A percentile compares a stretch with the other conserved stretches of the same genome.
These are phyloP conservation scores for Propithecus deckenii DNA, from an alignment of 2,797 vertebrate genomes.

Conservation along the genomic window DNA sequence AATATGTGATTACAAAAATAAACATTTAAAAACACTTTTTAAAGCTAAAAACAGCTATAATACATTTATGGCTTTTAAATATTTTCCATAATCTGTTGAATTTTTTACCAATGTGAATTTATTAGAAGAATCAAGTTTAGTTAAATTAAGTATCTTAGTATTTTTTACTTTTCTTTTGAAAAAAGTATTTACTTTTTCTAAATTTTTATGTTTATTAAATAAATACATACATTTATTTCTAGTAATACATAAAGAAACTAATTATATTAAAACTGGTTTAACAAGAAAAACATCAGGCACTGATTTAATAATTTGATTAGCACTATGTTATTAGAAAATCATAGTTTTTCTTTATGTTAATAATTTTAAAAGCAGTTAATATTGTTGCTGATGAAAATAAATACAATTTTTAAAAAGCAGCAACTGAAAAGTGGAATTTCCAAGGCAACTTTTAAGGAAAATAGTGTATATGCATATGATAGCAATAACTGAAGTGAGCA, in stretches of 20 bases:
- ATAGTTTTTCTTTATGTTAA: constrained; percentile 26
- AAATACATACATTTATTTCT: neutral
- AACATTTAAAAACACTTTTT: constrained; percentile 34
- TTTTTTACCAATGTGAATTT: neutral
- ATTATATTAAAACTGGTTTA: neutral
- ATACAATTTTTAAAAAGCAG: neutral
- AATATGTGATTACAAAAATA: neutral
- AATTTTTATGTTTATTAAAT: neutral
- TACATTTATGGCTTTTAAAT: constrained; percentile 4
- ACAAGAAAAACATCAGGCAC: neutral
- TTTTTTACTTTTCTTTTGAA: neutral
- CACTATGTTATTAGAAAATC: neutral
- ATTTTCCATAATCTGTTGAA: neutral
- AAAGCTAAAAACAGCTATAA: neutral
- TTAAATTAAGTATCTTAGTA: neutral
- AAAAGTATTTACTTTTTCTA: neutral
- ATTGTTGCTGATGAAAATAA: constrained; percentile 15
- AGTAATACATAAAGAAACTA: neutral
- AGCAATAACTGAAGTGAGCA: neutral
- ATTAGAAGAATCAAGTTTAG: constrained; percentile 10
- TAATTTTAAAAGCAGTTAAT: constrained; percentile 32
- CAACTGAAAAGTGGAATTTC: constrained; percentile 40
- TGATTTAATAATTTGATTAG: constrained; percentile 24
- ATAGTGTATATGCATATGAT: neutral
- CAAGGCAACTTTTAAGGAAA: constrained; percentile 21